Evolutionary conservation across 2,113 vertebrate genomes (phyloP), one percentile per base, ranked within the genome.

Genomic region (Indri indri): DNA sequence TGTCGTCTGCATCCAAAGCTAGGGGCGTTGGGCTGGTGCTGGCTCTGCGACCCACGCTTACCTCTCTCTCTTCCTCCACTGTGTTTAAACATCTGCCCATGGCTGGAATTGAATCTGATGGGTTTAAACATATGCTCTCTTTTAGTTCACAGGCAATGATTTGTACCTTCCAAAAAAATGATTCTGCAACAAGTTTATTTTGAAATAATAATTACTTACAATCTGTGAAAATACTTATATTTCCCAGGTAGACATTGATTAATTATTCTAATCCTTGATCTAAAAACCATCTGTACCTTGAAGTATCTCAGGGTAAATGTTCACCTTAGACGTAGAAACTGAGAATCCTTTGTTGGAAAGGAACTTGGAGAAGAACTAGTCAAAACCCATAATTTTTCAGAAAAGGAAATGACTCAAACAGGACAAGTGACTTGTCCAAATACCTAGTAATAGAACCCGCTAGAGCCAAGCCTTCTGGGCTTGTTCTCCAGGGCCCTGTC

Each of bases 401-500:
- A 77, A 61, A 65, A 95, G 83, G 91, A 81, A 94, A 23, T 40
- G 71, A 79, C 90, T 80, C n/a, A 14, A 32, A 54, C 47, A 70
- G 76, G 11, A 40, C 27, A 59, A n/a, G 40, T 45, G 13, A 71
- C 70, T 42, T 22, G 7, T 50, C 42, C 8, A 14, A 22, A 23
- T 14, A 66, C n/a, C 50, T 40, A 59, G 23, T 17, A 27, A 54
- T 25, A 83, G 66, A 77, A 54, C 30, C 14, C 5, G 18, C 85
- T 61, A 23, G 65, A 85, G 18, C 34, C 59, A 61, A 30, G 30
- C 77, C n/a, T 57, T 45, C n/a, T 27, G 32, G 32, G 42, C 18
- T 14, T 2, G 1, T 40, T 68, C n/a, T 68, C 37, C 20, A 2
- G 34, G 25, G 10, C 52, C 57, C 45, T 32, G 74, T 54, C 22